These are phyloP conservation scores for Ennomos fuscantarius DNA, from an alignment of 2,888 invertebrate species.

Conservation along the genomic window DNA sequence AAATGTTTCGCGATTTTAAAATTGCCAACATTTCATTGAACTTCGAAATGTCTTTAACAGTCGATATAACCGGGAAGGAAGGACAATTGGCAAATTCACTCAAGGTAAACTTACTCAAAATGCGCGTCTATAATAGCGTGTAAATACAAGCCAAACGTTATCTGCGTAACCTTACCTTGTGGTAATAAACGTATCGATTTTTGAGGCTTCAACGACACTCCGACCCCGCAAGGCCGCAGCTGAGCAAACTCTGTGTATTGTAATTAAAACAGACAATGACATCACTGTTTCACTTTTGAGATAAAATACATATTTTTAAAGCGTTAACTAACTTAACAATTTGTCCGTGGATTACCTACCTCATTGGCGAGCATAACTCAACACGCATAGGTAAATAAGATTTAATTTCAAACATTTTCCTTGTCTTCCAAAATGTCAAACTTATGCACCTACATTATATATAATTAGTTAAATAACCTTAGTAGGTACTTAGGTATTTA, in stretches of 20 bases:
- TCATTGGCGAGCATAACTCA: conserved; percentile 17
- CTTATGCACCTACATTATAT: neutral
- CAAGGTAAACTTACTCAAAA: conserved; percentile 24
- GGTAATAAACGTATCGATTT: conserved; percentile 49
- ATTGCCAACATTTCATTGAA: neutral
- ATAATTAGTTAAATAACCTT: neutral
- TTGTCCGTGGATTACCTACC: conserved; percentile 25
- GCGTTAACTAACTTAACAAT: conserved; percentile 29
- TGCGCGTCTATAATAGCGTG: conserved; percentile 25
- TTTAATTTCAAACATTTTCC: no score
- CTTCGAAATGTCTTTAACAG: conserved; percentile 6
- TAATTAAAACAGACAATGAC: conserved; percentile 71
- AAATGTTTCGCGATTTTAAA: no score
- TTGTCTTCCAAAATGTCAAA: neutral
- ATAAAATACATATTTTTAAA: conserved; percentile 41
- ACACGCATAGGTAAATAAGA: neutral
- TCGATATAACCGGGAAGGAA: conserved; percentile 17
- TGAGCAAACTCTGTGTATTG: conserved; percentile 66
- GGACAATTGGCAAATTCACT: conserved; percentile 21
- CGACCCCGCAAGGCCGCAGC: conserved; percentile 80
- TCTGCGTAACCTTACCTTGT: conserved; percentile 43
- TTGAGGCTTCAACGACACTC: conserved; percentile 51
- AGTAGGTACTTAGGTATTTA: no score
- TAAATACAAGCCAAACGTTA: conserved; percentile 39
- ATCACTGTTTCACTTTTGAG: conserved; percentile 59